Evolutionary conservation across 1,140 invertebrate genomes (phyloP).

Genomic region (Ectropis grisescens): DNA sequence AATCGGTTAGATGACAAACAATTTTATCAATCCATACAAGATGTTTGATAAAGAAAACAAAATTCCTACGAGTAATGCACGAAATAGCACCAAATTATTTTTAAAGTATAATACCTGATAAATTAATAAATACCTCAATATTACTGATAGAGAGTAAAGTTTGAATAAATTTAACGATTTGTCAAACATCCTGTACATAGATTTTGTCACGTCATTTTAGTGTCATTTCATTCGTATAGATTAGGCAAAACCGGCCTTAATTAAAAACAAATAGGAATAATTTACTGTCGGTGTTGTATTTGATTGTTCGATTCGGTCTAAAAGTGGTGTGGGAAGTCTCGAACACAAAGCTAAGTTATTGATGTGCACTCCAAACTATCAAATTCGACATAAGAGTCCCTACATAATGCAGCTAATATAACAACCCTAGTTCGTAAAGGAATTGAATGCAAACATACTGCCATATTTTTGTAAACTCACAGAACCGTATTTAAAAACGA

Average conservation of each 20-base stretch:
- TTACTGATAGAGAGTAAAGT: slow-evolving; percentile 5
- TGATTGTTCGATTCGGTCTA: slow-evolving; percentile 21
- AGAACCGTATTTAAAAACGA: slow-evolving; percentile 17
- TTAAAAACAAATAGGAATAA: slow-evolving; percentile 37
- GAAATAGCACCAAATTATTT: slow-evolving; percentile 19
- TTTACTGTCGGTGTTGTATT: slow-evolving; percentile 25
- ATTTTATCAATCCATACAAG: slow-evolving; percentile 34
- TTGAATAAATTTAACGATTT: slow-evolving; percentile 18
- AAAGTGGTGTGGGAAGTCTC: slow-evolving; percentile 2
- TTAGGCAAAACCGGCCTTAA: slow-evolving; percentile 61
- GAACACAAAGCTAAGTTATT: too few relatives aligned
- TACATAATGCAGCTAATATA: too few relatives aligned
- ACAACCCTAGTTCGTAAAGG: slow-evolving; percentile 42
- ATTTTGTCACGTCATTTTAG: slow-evolving; percentile 21
- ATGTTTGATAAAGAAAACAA: slow-evolving; percentile 46
- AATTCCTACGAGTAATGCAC: slow-evolving; percentile 9
- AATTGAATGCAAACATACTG: slow-evolving; percentile 63
- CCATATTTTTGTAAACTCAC: slow-evolving; percentile 52
- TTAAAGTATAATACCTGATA: slow-evolving; percentile 20
- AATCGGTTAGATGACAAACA: slow-evolving; percentile 8
- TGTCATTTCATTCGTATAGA: slow-evolving; percentile 44
- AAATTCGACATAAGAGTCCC: too few relatives aligned
- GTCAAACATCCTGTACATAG: slow-evolving; percentile 56
- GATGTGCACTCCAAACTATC: not conserved
- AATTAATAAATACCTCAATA: slow-evolving; percentile 42